Evolutionary conservation across 2,797 vertebrate species (phyloP), one percentile per base, ranked within the genome.

Genomic region (Limnodromus scolopaceus): DNA sequence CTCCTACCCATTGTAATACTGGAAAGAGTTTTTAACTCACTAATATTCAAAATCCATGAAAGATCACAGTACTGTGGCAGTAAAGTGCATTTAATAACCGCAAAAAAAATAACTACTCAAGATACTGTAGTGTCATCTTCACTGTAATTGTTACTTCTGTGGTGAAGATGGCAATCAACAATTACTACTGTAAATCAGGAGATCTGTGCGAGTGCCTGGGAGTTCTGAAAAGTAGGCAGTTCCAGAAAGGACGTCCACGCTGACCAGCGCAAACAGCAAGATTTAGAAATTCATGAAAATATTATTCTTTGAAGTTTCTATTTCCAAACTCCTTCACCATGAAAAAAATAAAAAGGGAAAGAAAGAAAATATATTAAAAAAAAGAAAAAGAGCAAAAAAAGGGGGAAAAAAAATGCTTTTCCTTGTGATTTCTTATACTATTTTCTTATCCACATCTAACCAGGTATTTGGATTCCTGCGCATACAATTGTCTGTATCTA

Each of bases 361-460:
- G 5, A 8, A 15, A 25, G 1, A 32, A 45, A 18, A 10, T 9
- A 6, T 16, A 34, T 28, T 30, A 22, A 13, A 30, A 12, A 18
- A 28, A 25, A 3, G 1, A 5, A 32, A 38, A 30, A 32, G 23
- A 7, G 2, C 2, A 3, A 11, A 61, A 77, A 38, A n/a, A 3
- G 1, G 2, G 2, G 10, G 11, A 0, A 0, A 13, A 34, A n/a
- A 84, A 61, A 5, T 9, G 3, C 0, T 80, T 79, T 54, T 66
- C 53, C 17, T 63, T 77, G 7, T 78, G 41, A 60, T 60, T 81
- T 86, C 24, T 84, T 84, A n/a, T 7, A 28, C 7, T 46, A 4
- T 36, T 89, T 74, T 53, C 61, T 88, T 63, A 75, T 16, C 38
- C 69, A 57, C 18, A 78, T 24, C 17, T 36, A 85, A 58, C 3